Base-by-base conservation (phyloP, 2,113 vertebrate species). In the Theropithecus gelada region DNA sequence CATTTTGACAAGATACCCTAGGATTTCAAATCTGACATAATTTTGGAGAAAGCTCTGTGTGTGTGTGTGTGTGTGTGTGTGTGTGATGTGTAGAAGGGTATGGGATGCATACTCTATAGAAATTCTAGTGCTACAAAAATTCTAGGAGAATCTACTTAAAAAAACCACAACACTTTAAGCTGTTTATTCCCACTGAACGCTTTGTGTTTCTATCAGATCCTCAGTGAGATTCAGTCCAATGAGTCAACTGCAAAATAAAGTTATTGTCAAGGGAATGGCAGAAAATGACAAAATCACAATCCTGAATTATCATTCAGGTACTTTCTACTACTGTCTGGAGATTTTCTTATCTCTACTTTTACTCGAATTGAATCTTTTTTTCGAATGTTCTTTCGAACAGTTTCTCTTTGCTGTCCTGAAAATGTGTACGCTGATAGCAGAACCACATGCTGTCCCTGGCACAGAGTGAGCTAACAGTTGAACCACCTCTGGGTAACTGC, bases 1-100 rank as follows among this genome's bases (percentile, higher is more conserved):
- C 92, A 88, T 68, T 92, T 78, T 90, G 91, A 96, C 78, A 97
- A 92, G 83, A 27, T 61, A 68, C 40, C 66, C n/a, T 25, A 85
- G 95, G 90, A 87, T 88, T 80, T 94, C 80, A 85, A 92, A 85
- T 32, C 10, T 32, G 40, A 78, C 4, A 22, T 48, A 45, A 48
- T 79, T 70, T 83, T 76, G 23, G 57, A 87, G 68, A 50, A 80
- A 68, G 78, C 27, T n/a, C 20, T 38, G 48, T 30, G 10, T 2
- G 10, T 68, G 25, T 59, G 66, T 27, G 48, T 2, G 10, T 68
- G 25, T 59, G 66, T 27, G 9, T 66, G 55, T 61, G 30, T n/a
- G n/a, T 43, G 48, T 20, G 7, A 2, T 57, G 68, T n/a, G 32
- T 17, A 43, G 25, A 88, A 76, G 45, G 13, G 8, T 75, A 84